These are phyloP conservation scores for Drepana arcuata DNA, from an alignment of 1,140 invertebrate genomes.

Conservation along the genomic window DNA sequence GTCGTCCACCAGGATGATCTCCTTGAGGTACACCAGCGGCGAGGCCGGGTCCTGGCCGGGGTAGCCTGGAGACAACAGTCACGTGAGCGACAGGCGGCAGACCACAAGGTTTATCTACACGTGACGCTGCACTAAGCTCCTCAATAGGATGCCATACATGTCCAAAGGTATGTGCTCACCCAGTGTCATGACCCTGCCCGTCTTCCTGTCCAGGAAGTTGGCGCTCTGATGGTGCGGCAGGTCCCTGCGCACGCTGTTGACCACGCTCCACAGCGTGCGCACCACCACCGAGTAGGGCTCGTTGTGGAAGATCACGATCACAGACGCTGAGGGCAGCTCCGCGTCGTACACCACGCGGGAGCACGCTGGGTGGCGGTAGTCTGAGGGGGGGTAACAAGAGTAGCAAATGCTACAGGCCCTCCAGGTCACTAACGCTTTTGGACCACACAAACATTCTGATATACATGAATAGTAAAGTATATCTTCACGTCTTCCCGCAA, in stretches of 20 bases:
- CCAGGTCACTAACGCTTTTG: too few relatives aligned
- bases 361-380: slow-evolving; percentile 72
- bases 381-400: slow-evolving; percentile 32
- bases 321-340: slow-evolving; percentile 71
- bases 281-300: slow-evolving; percentile 90
- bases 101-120: too few relatives aligned
- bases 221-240: slow-evolving; percentile 35
- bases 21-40: slow-evolving; percentile 71
- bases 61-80: slow-evolving; percentile 27
- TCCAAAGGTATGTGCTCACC: slow-evolving; percentile 21
- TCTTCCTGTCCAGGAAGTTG: slow-evolving; percentile 36
- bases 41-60: slow-evolving; percentile 47
- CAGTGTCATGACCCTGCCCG: slow-evolving; percentile 31
- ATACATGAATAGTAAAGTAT: too few relatives aligned
- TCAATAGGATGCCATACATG: not conserved
- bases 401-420: too few relatives aligned
- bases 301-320: slow-evolving; percentile 92
- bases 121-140: too few relatives aligned
- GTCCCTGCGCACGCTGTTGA: slow-evolving; percentile 81
- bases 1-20: slow-evolving; percentile 93
- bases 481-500: too few relatives aligned
- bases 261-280: slow-evolving; percentile 88
- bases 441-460: too few relatives aligned
- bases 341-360: slow-evolving; percentile 60
- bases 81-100: not conserved